These are phyloP conservation scores for Pyrocephalus nanus DNA, from an alignment of 2,797 vertebrate genomes.

Conservation along the genomic window DNA sequence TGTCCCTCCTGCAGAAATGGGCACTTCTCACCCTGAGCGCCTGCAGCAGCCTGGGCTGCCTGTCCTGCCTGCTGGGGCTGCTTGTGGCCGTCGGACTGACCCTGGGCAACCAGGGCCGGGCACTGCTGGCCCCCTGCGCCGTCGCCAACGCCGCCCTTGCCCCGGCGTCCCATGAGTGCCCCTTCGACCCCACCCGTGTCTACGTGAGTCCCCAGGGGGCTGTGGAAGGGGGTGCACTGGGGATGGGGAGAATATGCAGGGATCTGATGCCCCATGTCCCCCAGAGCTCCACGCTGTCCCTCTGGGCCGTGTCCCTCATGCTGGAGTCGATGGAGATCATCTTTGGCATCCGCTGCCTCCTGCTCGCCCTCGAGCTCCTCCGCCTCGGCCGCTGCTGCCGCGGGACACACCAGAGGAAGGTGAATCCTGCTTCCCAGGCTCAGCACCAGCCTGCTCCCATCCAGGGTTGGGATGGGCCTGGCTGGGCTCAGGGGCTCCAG, in stretches of 20 bases:
- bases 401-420: slow-evolving; percentile 3
- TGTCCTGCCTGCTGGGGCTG: slow-evolving; percentile 79
- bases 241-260: rapidly evolving
- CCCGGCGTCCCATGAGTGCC: slow-evolving; percentile 81
- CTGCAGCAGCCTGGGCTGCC: slow-evolving; percentile 78
- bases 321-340: slow-evolving; percentile 77
- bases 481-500: not conserved
- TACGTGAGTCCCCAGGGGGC: not conserved
- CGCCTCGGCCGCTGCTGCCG: slow-evolving; percentile 77
- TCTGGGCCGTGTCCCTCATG: slow-evolving; percentile 85
- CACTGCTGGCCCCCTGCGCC: slow-evolving; percentile 79
- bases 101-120: slow-evolving; percentile 75
- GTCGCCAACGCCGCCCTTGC: not conserved
- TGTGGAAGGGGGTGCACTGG: rapidly evolving
- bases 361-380: slow-evolving; percentile 78
- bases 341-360: slow-evolving; percentile 83
- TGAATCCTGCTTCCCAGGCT: not conserved
- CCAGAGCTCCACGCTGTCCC: slow-evolving; percentile 86
- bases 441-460: rapidly evolving
- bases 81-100: slow-evolving; percentile 76
- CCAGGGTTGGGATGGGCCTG: not conserved
- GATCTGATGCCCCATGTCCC: not conserved
- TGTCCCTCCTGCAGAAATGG: slow-evolving; percentile 79
- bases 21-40: slow-evolving; percentile 80
- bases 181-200: slow-evolving; percentile 65